Evolutionary conservation across 2,797 vertebrate genomes (phyloP).

Genomic region (Poeciliopsis gracilis): DNA sequence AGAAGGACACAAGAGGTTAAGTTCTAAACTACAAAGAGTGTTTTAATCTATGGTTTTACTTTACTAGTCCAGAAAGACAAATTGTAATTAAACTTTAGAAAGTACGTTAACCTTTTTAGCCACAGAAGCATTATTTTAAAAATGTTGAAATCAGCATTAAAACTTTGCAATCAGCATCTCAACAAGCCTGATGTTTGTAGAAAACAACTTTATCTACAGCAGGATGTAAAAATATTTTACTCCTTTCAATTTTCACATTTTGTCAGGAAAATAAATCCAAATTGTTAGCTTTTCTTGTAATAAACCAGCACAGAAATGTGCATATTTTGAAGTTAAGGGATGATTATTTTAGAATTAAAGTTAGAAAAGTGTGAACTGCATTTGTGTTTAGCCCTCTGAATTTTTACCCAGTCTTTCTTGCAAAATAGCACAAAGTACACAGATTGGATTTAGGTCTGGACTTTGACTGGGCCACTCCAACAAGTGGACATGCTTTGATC

Average conservation of each 20-base stretch:
- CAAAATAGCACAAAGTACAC: background rate
- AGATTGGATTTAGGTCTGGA: background rate
- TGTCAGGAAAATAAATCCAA: background rate
- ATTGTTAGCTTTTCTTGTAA: background rate
- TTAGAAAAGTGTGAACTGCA: background rate
- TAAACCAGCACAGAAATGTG: background rate
- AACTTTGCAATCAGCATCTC: background rate
- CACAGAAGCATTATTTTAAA: background rate
- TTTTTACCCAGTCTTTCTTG: background rate
- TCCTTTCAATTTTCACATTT: background rate
- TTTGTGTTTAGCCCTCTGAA: background rate
- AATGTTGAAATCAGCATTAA: background rate
- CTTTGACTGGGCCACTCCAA: background rate
- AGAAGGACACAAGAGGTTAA: background rate
- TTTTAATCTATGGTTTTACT: background rate
- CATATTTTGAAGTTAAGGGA: background rate
- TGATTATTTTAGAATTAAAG: background rate
- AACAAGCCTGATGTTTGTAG: background rate
- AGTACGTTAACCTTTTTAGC: background rate
- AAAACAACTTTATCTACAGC: background rate
- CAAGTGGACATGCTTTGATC: background rate
- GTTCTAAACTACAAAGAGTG: background rate
- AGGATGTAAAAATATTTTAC: background rate
- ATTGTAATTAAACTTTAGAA: background rate
- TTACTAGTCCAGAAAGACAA: background rate